phyloP scores from a whole-genome alignment of 2,113 vertebrate genomes.

The Vulpes lagopus region DNA sequence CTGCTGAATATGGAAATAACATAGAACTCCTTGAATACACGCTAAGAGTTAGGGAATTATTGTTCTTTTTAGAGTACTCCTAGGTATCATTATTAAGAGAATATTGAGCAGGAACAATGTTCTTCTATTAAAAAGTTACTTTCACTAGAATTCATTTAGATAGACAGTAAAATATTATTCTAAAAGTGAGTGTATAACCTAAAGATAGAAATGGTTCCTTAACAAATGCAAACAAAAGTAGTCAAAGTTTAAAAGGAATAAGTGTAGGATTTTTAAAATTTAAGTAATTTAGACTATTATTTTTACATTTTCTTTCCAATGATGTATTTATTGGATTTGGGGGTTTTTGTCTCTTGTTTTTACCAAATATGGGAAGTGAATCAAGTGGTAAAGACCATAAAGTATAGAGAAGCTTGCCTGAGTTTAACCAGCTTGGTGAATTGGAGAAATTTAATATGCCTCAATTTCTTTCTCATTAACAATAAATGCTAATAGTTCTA shows the following conservation, averaged over 20 bases:
- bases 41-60: neutral
- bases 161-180: neutral
- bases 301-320: constrained; percentile 17
- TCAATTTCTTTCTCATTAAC: neutral
- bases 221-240: neutral
- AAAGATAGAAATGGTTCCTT: neutral
- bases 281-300: neutral
- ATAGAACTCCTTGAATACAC: neutral
- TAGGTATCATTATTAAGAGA: neutral
- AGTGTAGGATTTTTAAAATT: neutral
- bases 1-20: constrained; percentile 16
- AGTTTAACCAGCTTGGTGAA: neutral
- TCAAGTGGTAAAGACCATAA: neutral
- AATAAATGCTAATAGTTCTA: neutral
- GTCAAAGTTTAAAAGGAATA: constrained; percentile 26
- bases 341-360: neutral
- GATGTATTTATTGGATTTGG: neutral
- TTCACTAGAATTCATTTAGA: neutral
- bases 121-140: neutral
- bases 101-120: neutral
- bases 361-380: neutral
- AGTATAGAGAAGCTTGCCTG: neutral
- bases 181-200: neutral
- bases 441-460: neutral
- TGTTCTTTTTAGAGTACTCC: neutral